A percentile compares a stretch with the other conserved stretches of the same genome.
phyloP scores from a whole-genome alignment of 2,113 vertebrate genomes.

The Lophochroa leadbeateri region DNA sequence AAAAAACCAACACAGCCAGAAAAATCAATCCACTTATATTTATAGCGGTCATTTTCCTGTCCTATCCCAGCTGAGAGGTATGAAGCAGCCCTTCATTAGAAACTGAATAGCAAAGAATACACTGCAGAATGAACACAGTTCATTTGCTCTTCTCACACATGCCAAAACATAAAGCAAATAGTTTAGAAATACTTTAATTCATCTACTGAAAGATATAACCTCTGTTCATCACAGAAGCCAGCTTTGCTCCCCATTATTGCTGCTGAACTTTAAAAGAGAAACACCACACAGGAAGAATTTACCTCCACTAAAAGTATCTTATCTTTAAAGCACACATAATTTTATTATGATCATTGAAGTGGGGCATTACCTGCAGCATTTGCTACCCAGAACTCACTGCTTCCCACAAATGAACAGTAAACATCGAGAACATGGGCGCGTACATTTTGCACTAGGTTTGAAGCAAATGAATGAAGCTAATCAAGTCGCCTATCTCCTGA shows the following conservation, averaged over 20 bases:
- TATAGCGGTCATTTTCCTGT: background rate
- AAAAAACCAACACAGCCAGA: background rate
- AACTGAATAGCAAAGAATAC: background rate
- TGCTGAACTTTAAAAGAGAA: background rate
- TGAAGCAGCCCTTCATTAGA: background rate
- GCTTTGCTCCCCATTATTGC: background rate
- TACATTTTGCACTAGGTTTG: background rate
- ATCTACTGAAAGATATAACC: background rate
- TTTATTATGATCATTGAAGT: background rate
- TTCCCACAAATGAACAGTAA: background rate
- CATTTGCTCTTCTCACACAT: background rate
- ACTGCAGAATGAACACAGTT: background rate
- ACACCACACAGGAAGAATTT: background rate
- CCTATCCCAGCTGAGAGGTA: background rate
- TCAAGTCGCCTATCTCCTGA: background rate
- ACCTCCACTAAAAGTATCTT: background rate
- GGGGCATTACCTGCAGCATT: background rate
- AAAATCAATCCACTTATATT: background rate
- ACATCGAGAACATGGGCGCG: rapidly evolving
- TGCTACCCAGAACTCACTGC: background rate
- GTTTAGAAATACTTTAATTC: background rate
- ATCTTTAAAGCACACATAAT: background rate
- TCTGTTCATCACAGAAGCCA: background rate
- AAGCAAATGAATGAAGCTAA: background rate
- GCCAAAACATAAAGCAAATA: background rate